A percentile compares a stretch with the other conserved stretches of the same genome.
Evolutionary conservation across 1,140 invertebrate genomes (phyloP).

Genomic region (Drosophila lacteicornis): DNA sequence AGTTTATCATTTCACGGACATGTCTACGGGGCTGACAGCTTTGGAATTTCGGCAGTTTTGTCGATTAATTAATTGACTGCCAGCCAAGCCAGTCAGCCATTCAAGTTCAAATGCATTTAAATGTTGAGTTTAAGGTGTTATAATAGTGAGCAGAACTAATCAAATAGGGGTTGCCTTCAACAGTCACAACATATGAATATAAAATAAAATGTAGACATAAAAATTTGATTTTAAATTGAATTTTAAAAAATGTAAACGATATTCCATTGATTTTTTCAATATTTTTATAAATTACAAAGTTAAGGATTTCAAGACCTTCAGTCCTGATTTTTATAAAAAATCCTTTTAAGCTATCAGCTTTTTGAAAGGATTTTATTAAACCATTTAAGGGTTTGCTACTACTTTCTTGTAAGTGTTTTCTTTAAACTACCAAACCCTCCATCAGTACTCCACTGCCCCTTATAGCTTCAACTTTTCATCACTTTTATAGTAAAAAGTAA

Average conservation of each 20-base stretch:
- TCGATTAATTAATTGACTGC: constrained; percentile 63
- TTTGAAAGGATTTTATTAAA: not conserved
- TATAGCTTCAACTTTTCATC: not conserved
- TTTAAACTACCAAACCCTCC: no score
- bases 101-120: constrained; percentile 45
- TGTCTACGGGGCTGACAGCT: constrained; percentile 68
- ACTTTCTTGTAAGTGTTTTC: not conserved
- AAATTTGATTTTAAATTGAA: no score
- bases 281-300: no score
- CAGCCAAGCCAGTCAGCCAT: constrained; percentile 21
- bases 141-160: constrained; percentile 12
- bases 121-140: constrained; percentile 28
- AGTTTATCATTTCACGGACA: constrained; percentile 71
- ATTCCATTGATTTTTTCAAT: not conserved
- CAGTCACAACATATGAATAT: not conserved
- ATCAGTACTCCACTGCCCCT: no score
- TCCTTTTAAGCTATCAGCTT: not conserved
- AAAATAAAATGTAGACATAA: no score
- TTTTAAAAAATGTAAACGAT: no score
- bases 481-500: not conserved
- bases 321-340: not conserved
- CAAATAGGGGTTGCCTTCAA: not conserved
- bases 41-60: constrained; percentile 63
- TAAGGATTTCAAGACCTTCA: not conserved
- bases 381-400: no score